Evolutionary conservation across 1,140 invertebrate genomes (phyloP).

Genomic region (Hylaeus anthracinus): DNA sequence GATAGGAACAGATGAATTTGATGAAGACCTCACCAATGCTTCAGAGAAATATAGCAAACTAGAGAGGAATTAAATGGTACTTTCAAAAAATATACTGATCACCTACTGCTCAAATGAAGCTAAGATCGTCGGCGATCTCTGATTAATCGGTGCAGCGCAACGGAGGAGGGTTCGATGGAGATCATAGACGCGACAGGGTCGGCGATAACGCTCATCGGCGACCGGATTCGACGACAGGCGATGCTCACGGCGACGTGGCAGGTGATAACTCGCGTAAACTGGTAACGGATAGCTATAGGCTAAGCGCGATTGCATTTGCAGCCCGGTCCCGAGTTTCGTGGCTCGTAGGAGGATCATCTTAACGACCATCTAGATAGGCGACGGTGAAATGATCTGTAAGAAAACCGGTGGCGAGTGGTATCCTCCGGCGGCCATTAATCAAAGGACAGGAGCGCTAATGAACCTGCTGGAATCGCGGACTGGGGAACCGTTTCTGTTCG

Average conservation of each 20-base stretch:
- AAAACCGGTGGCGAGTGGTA: slow-evolving; percentile 75
- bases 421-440: slow-evolving; percentile 75
- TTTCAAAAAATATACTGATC: no score
- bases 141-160: not conserved
- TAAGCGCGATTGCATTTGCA: slow-evolving; percentile 60
- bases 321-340: slow-evolving; percentile 54
- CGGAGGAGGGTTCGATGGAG: not conserved
- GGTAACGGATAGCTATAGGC: slow-evolving; percentile 52
- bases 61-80: no score
- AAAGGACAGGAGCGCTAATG: slow-evolving; percentile 79
- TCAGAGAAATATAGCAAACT: no score
- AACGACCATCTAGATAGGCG: slow-evolving; percentile 77
- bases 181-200: slow-evolving; percentile 11
- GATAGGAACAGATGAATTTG: no score
- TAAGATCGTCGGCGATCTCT: no score
- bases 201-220: not conserved
- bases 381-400: slow-evolving; percentile 76
- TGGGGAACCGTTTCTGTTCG: slow-evolving; percentile 53
- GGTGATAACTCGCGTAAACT: slow-evolving; percentile 51
- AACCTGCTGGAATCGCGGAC: slow-evolving; percentile 71
- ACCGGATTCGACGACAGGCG: slow-evolving; percentile 8
- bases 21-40: no score
- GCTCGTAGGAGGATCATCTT: slow-evolving; percentile 71
- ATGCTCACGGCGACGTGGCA: slow-evolving; percentile 24
- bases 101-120: no score